phyloP scores from a whole-genome alignment of 1,140 invertebrate genomes.

The Dendrolimus kikuchii region DNA sequence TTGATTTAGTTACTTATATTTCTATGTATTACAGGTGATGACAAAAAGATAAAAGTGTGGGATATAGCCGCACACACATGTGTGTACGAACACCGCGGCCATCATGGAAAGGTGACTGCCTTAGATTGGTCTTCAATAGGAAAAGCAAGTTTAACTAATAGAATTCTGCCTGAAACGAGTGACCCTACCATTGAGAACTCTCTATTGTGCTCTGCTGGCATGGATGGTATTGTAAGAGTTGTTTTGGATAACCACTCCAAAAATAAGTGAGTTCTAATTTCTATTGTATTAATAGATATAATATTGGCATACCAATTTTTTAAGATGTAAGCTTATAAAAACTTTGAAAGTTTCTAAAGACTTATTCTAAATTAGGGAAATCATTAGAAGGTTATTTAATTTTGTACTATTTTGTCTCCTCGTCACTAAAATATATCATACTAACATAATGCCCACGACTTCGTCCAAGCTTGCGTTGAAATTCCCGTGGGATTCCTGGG shows the following conservation, averaged over 20 bases:
- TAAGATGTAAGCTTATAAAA: no score
- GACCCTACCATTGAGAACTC: constrained; percentile 43
- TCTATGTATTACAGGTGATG: constrained; percentile 57
- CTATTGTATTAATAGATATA: neutral
- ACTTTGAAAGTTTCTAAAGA: no score
- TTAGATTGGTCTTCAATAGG: constrained; percentile 73
- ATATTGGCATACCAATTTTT: no score
- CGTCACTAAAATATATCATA: no score
- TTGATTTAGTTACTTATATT: neutral
- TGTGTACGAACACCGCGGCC: constrained; percentile 82
- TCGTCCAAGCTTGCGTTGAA: no score
- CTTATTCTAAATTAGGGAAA: no score
- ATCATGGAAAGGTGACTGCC: constrained; percentile 82
- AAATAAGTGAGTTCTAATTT: constrained; percentile 49
- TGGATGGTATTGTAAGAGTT: constrained; percentile 64
- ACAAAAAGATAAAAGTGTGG: constrained; percentile 75
- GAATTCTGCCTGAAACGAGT: constrained; percentile 56
- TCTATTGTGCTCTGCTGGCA: constrained; percentile 61
- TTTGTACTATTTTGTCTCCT: no score
- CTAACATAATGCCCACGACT: no score
- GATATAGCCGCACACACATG: constrained; percentile 73
- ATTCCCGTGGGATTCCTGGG: no score
- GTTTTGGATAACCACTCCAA: constrained; percentile 58
- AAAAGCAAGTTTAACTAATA: constrained; percentile 67
- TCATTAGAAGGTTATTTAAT: no score